Evolutionary conservation across 2,113 vertebrate species (phyloP).

Genomic region (Pomatostomus ruficeps): DNA sequence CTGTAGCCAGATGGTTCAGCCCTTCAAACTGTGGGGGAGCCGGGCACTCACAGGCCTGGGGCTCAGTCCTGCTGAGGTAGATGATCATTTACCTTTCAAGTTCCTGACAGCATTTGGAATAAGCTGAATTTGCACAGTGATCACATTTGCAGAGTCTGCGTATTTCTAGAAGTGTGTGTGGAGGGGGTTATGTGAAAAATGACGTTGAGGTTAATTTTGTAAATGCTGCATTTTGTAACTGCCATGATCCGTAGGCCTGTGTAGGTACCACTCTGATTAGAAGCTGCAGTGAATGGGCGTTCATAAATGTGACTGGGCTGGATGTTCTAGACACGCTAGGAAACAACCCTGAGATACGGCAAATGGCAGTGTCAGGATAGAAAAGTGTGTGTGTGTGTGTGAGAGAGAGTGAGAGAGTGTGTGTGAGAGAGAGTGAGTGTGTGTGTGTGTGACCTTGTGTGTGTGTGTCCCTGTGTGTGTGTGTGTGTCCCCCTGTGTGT

Average conservation of each 20-base stretch:
- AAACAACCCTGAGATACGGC: neutral
- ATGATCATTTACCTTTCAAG: neutral
- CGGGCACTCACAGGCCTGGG: rapidly evolving
- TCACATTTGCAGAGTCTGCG: neutral
- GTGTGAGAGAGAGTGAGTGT: no score
- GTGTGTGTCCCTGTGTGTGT: no score
- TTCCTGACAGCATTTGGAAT: neutral
- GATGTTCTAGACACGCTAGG: neutral
- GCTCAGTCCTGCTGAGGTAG: neutral
- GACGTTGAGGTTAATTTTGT: neutral
- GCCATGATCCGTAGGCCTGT: rapidly evolving
- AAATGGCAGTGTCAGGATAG: neutral
- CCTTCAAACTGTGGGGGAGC: neutral
- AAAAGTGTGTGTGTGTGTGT: no score
- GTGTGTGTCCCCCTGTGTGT: rapidly evolving
- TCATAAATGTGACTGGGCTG: neutral
- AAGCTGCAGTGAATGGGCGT: neutral
- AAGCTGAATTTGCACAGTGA: neutral
- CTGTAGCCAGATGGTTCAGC: neutral
- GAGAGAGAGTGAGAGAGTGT: no score
- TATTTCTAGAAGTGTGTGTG: neutral
- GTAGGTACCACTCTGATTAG: neutral
- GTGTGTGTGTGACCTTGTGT: no score
- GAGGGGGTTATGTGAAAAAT: neutral
- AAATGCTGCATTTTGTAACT: neutral